Base-by-base conservation (phyloP, 2,888 invertebrate genomes). In the Zhuqinia jingwanae region DNA sequence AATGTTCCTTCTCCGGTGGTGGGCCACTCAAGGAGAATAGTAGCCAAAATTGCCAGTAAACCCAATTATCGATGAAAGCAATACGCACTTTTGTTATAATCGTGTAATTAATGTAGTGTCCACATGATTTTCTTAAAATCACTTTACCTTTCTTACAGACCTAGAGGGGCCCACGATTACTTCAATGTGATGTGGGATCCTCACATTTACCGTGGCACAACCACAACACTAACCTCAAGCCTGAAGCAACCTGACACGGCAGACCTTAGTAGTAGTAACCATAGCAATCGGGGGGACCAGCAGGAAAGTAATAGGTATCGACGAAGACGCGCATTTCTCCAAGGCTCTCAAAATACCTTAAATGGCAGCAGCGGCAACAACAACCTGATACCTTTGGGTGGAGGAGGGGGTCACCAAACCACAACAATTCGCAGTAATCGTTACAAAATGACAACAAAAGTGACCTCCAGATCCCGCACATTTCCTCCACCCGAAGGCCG, bases 401-500 rank as follows among this genome's bases (percentile, higher is more conserved):
- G 47, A 22, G 36, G 63, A 25, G 77, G 36, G 13, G 78, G 42
- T 20, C 63, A 30, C n/a, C 36, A 17, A 17, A 15, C 60, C 10
- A 53, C 77, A n/a, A 80, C 73, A 8, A 75, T 60, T 30, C 68
- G 79, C 36, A 77, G 36, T 25, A 89, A 77, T 27, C 65, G 87
- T n/a, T 89, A 88, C 76, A 77, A 75, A 50, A 84, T 89, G 56
- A 80, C 88, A 1, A 87, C 88, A 15, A 86, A 88, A 53, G 68
- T 88, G 36, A 88, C 88, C 17, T 87, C 89, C 1, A 68, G 83
- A 42, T 76, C 87, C 42, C 22, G 81, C n/a, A 87, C 81, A 17
- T 87, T 82, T 87, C 96, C 96, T 56, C 95, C 96, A 15, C 96
- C 97, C 53, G 94, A 95, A 79, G 97, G 97, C 27, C 94, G 98